Evolutionary conservation across 1,140 invertebrate species (phyloP).

Genomic region (Drosophila melanogaster): DNA sequence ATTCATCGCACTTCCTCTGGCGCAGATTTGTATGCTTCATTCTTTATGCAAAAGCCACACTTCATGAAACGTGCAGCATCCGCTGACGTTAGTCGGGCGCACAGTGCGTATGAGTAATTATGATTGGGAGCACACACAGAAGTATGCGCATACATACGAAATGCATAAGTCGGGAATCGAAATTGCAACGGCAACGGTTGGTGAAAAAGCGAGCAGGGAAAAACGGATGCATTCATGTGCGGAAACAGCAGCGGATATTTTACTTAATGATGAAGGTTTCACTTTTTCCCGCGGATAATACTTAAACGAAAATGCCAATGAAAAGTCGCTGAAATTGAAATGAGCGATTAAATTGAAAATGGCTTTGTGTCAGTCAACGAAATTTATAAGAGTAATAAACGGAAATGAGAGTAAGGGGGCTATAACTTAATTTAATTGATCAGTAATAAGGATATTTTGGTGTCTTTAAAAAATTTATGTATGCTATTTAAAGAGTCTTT

Average conservation of each 20-base stretch:
- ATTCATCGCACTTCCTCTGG: constrained; percentile 8
- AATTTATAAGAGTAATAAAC: background rate
- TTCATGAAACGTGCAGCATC: constrained; percentile 50
- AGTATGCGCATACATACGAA: background rate
- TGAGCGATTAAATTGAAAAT: constrained; percentile 9
- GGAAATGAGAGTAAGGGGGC: background rate
- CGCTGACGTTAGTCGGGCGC: constrained; percentile 34
- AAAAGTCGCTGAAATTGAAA: constrained; percentile 10
- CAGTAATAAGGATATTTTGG: background rate
- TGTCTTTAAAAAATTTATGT: no score
- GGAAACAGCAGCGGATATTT: constrained; percentile 66
- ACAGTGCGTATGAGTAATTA: constrained; percentile 78
- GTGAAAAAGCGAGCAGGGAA: constrained; percentile 15
- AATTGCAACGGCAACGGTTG: constrained; percentile 44
- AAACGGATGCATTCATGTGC: constrained; percentile 34
- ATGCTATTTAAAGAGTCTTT: no score
- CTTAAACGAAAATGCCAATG: constrained; percentile 7
- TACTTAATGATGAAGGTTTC: constrained; percentile 62
- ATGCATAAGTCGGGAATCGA: constrained; percentile 44
- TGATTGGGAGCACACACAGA: constrained; percentile 53
- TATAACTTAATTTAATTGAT: background rate
- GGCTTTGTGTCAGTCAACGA: background rate
- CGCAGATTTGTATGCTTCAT: constrained; percentile 39
- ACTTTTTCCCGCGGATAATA: constrained; percentile 24
- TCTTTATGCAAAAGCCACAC: constrained; percentile 54